Base-by-base conservation (phyloP, 2,797 vertebrate genomes). In the Hyperoplus lanceolatus region DNA sequence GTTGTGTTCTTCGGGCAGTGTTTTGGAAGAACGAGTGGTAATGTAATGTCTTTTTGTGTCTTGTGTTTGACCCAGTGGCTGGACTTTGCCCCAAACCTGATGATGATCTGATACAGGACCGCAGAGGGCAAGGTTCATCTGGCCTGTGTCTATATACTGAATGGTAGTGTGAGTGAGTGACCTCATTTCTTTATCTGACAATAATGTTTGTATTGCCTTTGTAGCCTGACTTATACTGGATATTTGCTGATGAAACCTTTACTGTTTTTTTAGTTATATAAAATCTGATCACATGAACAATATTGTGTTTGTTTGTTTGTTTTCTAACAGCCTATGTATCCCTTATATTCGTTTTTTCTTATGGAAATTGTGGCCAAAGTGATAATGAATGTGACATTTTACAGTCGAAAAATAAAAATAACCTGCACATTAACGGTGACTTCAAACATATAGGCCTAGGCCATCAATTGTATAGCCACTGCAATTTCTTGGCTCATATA, bases 1-100 rank as follows among this genome's bases (percentile, higher is more conserved):
- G 18, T 29, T 45, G 63, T 42, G 15, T 15, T 64, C 46, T 70
- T 21, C n/a, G 6, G 54, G 0, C 8, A 2, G 0, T 72, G 73
- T 62, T 83, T 77, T 73, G 13, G 8, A 80, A 49, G 48, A 9
- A 70, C 69, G 50, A 46, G n/a, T 14, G 60, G 15, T 42, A 58
- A 65, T 49, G 16, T 36, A 53, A 53, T 38, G 68, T 76, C 39
- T n/a, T 62, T 29, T 29, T 6, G 1, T n/a, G 38, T 61, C 53
- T 59, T 68, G 58, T 80, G 29, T 83, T 63, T 75, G 67, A 81
- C 63, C 77, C 74, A 76, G 55, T 56, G 36, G 60, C 4, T 84
- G 93, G 91, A 96, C 95, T 96, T 95, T 89, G 85, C 54, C 54
- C 87, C 0, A 0, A 70, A 54, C 54, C 41, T 75, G 82, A 43